Evolutionary conservation across 2,113 vertebrate genomes (phyloP), one percentile per base, ranked within the genome.

Genomic region (Stomatorhinus ivindoensis): DNA sequence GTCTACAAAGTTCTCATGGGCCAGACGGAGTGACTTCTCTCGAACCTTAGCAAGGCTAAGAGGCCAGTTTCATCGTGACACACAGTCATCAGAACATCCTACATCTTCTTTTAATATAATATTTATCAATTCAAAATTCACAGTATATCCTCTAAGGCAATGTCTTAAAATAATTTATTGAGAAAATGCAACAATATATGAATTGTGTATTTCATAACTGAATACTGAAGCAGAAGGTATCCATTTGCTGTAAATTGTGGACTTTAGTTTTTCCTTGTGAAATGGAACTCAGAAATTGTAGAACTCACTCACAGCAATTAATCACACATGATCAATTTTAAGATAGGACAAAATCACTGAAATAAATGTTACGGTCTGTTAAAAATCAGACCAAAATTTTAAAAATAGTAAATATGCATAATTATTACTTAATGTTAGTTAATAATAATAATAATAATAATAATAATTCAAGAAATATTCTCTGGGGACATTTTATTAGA

Each of bases 1-100:
- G 80, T 9, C 44, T 9, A 42, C 39, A 82, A 42, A n/a, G 35
- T 21, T 42, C 19, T 82, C 76, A 42, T 44, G 39, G 44, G 21
- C 80, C 80, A 44, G 39, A 21, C 5, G 3, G 13, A 44, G 15
- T 21, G 19, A 47, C 80, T 9, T 47, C 17, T 24, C 21, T 39
- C 44, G 0, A 17, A 83, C 69, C 69, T 44, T 47, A 15, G 50
- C 83, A 50, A 24, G 42, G 39, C 80, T 51, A 96, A 94, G 94
- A 95, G 95, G 94, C 95, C 94, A 95, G 95, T 94, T 95, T 95
- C 96, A 95, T 93, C 53, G 27, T 89, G 93, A 94, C 94, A 94
- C 93, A 94, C 95, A 84, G 31, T 35, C n/a, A 86, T 58, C 24
- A 48, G 35, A 85, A 42, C 47, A 48, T 47, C 21, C 39, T 82